phyloP scores from a whole-genome alignment of 2,113 vertebrate species.

The Stegostoma tigrinum region DNA sequence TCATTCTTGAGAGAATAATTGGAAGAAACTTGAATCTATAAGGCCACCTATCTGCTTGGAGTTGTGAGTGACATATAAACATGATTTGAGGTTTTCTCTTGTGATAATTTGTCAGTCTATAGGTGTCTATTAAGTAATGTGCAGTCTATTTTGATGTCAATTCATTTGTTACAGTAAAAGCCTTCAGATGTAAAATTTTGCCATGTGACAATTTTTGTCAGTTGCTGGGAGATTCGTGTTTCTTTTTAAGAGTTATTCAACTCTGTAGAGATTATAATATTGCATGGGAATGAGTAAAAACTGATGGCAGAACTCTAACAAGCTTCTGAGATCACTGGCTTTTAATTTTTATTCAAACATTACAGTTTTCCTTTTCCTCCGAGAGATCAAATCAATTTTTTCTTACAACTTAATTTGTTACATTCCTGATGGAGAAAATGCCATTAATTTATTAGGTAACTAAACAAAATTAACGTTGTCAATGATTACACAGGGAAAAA shows the following conservation, averaged over 20 bases:
- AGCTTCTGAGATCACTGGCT: neutral
- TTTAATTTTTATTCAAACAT: constrained; percentile 9
- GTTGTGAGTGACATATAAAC: neutral
- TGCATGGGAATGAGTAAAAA: neutral
- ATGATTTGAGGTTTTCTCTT: neutral
- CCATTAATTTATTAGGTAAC: constrained; percentile 21
- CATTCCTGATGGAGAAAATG: neutral
- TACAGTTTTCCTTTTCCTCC: neutral
- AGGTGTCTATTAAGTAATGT: neutral
- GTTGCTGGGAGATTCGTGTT: neutral
- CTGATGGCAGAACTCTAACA: too few relatives aligned
- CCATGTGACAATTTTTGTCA: neutral
- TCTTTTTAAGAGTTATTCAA: neutral
- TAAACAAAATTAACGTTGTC: constrained; percentile 25
- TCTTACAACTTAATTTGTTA: neutral
- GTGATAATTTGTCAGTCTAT: neutral
- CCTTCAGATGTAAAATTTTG: neutral
- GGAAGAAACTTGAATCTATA: neutral
- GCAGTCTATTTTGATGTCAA: neutral
- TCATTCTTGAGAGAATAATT: neutral
- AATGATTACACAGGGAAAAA: neutral
- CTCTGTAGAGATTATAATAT: neutral
- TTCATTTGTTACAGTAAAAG: neutral
- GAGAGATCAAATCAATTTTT: constrained; percentile 4
- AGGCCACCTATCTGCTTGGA: neutral